These are phyloP conservation scores for Probaryconus sp. DNA, from an alignment of 1,140 invertebrate species.

Conservation along the genomic window DNA sequence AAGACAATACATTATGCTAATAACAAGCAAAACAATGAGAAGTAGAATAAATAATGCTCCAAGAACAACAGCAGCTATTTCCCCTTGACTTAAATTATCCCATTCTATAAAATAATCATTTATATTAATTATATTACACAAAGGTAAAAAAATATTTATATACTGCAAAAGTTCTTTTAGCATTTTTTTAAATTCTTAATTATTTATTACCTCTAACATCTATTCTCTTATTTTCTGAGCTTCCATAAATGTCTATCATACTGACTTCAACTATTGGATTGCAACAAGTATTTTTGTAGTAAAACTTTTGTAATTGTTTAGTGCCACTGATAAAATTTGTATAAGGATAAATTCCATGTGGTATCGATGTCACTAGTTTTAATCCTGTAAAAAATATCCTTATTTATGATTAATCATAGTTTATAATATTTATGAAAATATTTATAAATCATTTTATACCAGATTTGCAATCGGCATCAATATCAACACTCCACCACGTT, in stretches of 20 bases:
- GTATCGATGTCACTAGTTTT: constrained; percentile 79
- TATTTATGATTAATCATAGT: no score
- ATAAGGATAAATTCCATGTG: constrained; percentile 74
- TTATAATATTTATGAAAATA: no score
- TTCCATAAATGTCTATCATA: constrained; percentile 80
- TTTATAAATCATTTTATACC: no score
- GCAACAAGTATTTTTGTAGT: constrained; percentile 82
- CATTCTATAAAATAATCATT: constrained; percentile 68
- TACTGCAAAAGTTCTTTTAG: no score
- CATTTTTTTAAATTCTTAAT: no score
- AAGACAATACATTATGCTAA: constrained; percentile 69
- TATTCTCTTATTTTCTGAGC: constrained; percentile 78
- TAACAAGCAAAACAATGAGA: constrained; percentile 71
- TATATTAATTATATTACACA: constrained; percentile 2
- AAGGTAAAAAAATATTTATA: constrained; percentile 2
- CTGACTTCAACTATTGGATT: constrained; percentile 79
- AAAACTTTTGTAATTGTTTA: constrained; percentile 78
- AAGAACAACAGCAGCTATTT: constrained; percentile 77
- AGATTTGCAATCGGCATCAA: constrained; percentile 74
- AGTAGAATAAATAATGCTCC: constrained; percentile 71
- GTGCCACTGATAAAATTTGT: constrained; percentile 80
- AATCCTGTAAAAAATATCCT: constrained; percentile 78
- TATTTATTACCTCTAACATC: constrained; percentile 79
- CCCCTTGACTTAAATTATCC: constrained; percentile 71
- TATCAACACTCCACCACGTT: constrained; percentile 81